Conservation (phyloP, 2,797 vertebrate genomes). For the Eupleurogrammus muticus region DNA sequence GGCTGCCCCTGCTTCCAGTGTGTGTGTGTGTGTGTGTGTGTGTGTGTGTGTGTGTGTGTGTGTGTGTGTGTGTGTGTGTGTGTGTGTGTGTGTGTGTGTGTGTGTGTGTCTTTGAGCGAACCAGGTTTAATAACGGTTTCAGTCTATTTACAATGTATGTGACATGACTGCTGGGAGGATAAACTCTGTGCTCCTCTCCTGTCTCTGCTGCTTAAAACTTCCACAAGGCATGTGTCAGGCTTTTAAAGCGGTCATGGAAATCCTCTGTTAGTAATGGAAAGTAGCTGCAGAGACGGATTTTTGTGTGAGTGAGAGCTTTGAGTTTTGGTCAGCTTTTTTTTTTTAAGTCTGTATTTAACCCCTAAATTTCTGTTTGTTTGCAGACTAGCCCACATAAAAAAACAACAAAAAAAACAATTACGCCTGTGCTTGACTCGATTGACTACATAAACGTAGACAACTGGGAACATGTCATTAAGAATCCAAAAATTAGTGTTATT, state of each 20-base stretch:
- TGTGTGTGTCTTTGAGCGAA: background rate
- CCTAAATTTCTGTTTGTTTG: background rate
- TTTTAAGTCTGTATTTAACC: constrained; percentile 29
- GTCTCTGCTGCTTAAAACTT: constrained; percentile 23
- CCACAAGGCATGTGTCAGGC: constrained; percentile 12
- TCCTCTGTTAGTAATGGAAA: constrained; percentile 56
- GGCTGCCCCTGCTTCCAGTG: background rate
- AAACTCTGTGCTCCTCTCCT: background rate
- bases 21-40: too few relatives aligned
- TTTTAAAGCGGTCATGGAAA: constrained; percentile 39
- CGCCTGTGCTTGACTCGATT: too few relatives aligned
- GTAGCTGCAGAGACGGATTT: constrained; percentile 26
- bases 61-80: too few relatives aligned
- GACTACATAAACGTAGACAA: too few relatives aligned
- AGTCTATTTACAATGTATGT: background rate
- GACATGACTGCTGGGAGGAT: background rate
- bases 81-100: too few relatives aligned
- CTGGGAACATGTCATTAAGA: too few relatives aligned
- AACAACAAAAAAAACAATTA: background rate
- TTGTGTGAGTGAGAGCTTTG: constrained; percentile 20
- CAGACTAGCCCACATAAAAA: background rate
- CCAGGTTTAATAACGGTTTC: background rate
- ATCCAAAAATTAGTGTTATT: too few relatives aligned
- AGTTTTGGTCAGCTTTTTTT: constrained; percentile 20
- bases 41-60: too few relatives aligned